Evolutionary conservation across 2,888 invertebrate genomes (phyloP).

Genomic region (Nomada ferruginata): DNA sequence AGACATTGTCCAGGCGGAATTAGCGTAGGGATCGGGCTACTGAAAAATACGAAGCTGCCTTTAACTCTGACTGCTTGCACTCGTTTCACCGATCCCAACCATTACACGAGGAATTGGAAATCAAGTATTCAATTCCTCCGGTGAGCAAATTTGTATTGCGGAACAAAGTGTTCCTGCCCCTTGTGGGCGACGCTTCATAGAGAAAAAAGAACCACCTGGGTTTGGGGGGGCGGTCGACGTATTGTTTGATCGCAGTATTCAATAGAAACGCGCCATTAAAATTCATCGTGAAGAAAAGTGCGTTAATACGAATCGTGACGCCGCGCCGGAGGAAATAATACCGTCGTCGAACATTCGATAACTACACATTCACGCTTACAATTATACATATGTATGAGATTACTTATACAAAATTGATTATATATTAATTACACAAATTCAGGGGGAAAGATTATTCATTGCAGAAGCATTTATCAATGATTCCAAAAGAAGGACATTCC

Average conservation of each 20-base stretch:
- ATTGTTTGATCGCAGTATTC: conserved; percentile 7
- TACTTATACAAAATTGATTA: too few species aligned
- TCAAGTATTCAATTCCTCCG: conserved; percentile 65
- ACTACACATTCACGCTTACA: too few species aligned
- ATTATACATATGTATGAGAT: too few species aligned
- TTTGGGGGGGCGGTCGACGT: neutral
- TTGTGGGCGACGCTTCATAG: neutral
- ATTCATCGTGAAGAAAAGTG: neutral
- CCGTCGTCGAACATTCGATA: too few species aligned
- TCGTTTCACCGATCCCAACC: conserved; percentile 28
- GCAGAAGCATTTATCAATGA: neutral
- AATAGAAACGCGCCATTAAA: neutral
- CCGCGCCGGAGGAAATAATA: too few species aligned
- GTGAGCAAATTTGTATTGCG: conserved; percentile 62
- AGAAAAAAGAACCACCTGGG: conserved; percentile 1
- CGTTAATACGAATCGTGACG: neutral
- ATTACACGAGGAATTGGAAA: conserved; percentile 66
- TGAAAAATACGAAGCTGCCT: conserved; percentile 14
- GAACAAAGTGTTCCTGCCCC: conserved; percentile 31
- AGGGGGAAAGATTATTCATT: neutral
- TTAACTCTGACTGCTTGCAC: conserved; percentile 5
- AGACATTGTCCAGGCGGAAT: conserved; percentile 28
- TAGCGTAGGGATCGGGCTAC: conserved; percentile 7
- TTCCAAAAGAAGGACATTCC: neutral
- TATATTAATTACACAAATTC: neutral